Base-by-base conservation (phyloP, 2,113 vertebrate species). In the Romanogobio albipinnatus region DNA sequence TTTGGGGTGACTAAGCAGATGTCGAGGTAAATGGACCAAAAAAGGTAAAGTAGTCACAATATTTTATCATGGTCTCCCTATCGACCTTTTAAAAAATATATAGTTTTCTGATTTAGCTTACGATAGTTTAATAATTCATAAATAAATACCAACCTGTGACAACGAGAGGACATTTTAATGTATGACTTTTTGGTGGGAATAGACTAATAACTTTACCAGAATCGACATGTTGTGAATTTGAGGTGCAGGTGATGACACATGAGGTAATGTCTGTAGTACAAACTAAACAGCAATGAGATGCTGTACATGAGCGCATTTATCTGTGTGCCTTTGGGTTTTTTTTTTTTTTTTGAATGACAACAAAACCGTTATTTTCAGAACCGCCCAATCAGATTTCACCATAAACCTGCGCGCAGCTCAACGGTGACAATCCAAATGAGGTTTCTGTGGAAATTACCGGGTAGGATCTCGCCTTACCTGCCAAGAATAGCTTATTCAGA, bases 1-100 rank as follows among this genome's bases (percentile, higher is more conserved):
- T 70, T 64, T 64, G 24, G 70, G 75, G 29, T 76, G 15, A 66
- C 56, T 76, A 75, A 84, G 76, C 82, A 79, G 73, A 64, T 73
- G 73, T 71, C 82, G 53, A 88, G 87, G 45, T 86, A 86, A 88
- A 82, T 13, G 85, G 87, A 88, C 64, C 82, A 47, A 77, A 61
- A 86, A 84, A 84, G 87, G 85, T 86, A 88, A 79, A 82, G 85
- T 82, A 82, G 78, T 47, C 56, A 33, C 26, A 81, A 17, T 85
- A 70, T 76, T 84, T 49, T 39, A 62, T 81, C 19, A 81, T 76
- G 13, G 45, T 82, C 26, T 62, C 33, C 61, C 43, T 73, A 68
- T 13, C 68, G 11, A 51, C 10, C 26, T 47, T 51, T 81, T 24
- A 4, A 3, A 14, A 17, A 33, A 43, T 8, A n/a, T n/a, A 81